Conservation (phyloP, 2,113 vertebrate species). For the Greenwoodochromis staneri region DNA sequence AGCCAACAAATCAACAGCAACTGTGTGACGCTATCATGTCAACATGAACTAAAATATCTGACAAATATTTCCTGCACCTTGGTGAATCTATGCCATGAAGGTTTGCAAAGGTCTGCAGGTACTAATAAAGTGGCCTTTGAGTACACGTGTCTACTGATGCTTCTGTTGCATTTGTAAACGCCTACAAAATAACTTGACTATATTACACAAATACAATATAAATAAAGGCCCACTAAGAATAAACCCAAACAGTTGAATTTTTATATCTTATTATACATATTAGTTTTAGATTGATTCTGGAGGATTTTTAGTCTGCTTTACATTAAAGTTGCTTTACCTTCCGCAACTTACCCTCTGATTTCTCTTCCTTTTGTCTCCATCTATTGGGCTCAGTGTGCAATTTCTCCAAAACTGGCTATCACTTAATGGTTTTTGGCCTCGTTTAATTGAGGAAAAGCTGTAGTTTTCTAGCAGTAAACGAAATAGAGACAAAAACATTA, state of each 20-base stretch:
- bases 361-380: constrained; percentile 10
- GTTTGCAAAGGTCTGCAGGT: neutral
- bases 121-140: neutral
- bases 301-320: neutral
- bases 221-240: neutral
- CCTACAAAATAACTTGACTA: neutral
- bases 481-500: fast-evolving
- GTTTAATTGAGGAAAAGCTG: neutral
- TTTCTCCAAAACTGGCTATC: neutral
- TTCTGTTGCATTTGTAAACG: neutral
- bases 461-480: neutral
- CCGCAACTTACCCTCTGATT: neutral
- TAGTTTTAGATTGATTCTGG: neutral
- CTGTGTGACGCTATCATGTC: neutral
- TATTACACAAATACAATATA: neutral
- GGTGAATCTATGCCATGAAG: neutral
- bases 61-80: neutral
- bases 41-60: neutral
- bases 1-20: neutral
- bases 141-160: neutral
- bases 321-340: neutral
- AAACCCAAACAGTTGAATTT: neutral
- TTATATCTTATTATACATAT: neutral
- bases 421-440: neutral
- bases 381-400: neutral